Evolutionary conservation across 2,888 invertebrate species (phyloP), one percentile per base, ranked within the genome.

Genomic region (Suillia variegata): DNA sequence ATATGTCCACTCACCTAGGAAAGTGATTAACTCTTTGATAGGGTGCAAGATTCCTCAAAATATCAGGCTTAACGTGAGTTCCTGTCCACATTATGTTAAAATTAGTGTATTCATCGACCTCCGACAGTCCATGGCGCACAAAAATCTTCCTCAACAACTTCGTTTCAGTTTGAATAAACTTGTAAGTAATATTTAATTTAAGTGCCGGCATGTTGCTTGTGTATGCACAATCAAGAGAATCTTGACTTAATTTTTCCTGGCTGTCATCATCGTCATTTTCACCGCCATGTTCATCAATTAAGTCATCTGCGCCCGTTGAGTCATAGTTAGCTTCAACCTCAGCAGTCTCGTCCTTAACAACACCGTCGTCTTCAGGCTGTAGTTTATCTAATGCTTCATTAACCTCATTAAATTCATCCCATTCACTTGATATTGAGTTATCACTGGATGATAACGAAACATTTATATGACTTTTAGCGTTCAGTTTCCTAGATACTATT

Each of bases 1-100:
- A 54, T 34, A 22, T 15, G n/a, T 42, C 21, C 42, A 66, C 76
- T 79, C 77, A 90, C 90, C 90, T 88, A 6, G 97, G 97, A 80
- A 98, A 98, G 83, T 98, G 97, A 80, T 98, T 98, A 60, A 97
- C 92, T 74, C 96, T 87, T 82, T 98, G 98, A 81, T 94, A 92
- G n/a, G 92, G 88, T 50, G 89, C 86, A 70, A 96, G 82, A 51
- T 89, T 87, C 66, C 94, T 85, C 56, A 96, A 84, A 15, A 92
- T 88, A 72, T 95, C 94, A 22, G 96, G 93, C 79, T 96, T 96
- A 26, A 96, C 91, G 77, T 96, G 96, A 48, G 92, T 88, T 22
- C 96, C 96, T 31, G 95, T 93, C 97, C 97, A 97, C 54, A 96
- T 81, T 48, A 97, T 83, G 81, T 94, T 96, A 82, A 91, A 96